These are phyloP conservation scores for Theropithecus gelada DNA, from an alignment of 2,113 vertebrate genomes.

Conservation along the genomic window DNA sequence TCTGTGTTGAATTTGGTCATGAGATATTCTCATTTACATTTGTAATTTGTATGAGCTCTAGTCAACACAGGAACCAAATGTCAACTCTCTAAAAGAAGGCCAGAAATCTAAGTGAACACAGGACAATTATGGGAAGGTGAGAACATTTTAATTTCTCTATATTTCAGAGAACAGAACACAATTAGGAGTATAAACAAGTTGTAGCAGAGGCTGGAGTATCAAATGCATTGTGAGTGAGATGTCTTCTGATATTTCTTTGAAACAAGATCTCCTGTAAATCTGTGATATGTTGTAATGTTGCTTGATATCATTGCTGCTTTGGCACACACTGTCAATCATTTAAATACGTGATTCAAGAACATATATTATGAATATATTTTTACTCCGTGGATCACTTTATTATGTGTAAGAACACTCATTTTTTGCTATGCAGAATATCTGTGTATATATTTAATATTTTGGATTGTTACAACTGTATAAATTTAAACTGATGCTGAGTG, in stretches of 20 bases:
- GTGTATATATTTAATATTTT: not conserved
- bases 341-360: not conserved
- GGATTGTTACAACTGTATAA: not conserved
- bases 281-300: not conserved
- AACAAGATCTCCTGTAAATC: not conserved
- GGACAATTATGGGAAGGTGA: not conserved
- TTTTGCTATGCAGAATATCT: not conserved
- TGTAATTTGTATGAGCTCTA: not conserved
- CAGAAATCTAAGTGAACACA: not conserved
- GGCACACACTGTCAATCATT: not conserved
- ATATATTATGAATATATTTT: not conserved
- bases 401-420: not conserved
- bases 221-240: not conserved
- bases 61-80: not conserved
- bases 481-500: not conserved
- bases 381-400: not conserved
- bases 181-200: not conserved
- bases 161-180: not conserved
- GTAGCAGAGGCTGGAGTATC: not conserved
- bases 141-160: not conserved
- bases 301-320: not conserved
- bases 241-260: not conserved
- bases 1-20: slow-evolving; percentile 48
- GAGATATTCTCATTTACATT: slow-evolving; percentile 36
- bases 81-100: not conserved